A percentile compares a stretch with the other conserved stretches of the same genome.
Evolutionary conservation across 1,140 invertebrate genomes (phyloP).

Genomic region (Archegozetes longisetosus): DNA sequence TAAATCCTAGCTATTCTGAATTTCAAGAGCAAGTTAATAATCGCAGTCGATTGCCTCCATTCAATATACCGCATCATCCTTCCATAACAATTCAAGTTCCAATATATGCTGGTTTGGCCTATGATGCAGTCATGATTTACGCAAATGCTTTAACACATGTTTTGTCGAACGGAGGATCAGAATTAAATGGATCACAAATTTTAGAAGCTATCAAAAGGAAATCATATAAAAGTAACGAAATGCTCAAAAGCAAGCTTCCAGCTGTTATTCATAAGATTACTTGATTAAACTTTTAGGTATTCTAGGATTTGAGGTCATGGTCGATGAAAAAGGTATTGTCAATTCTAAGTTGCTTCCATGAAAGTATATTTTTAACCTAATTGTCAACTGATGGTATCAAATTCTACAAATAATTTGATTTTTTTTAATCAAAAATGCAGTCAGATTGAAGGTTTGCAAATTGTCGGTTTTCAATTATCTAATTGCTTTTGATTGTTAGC

Average conservation of each 20-base stretch:
- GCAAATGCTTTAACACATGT: constrained; percentile 56
- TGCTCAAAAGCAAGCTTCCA: not conserved
- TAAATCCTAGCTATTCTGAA: constrained; percentile 17
- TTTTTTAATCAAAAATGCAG: too few species aligned
- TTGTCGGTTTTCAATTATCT: too few species aligned
- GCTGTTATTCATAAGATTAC: not conserved
- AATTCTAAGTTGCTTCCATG: too few species aligned
- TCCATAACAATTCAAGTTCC: constrained; percentile 48
- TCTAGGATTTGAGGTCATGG: constrained; percentile 48
- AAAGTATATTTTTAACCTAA: too few species aligned
- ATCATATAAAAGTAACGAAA: constrained; percentile 41
- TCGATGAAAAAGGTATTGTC: constrained; percentile 59
- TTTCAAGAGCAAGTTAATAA: constrained; percentile 25
- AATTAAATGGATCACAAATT: constrained; percentile 51
- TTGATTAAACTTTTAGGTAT: constrained; percentile 30
- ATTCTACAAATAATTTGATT: too few species aligned
- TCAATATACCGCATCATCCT: constrained; percentile 53
- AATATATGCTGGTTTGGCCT: constrained; percentile 66
- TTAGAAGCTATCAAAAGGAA: constrained; percentile 49
- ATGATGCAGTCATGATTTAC: constrained; percentile 72
- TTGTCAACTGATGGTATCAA: too few species aligned
- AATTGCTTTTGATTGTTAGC: too few species aligned
- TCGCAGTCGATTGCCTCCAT: constrained; percentile 46
- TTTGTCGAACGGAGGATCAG: constrained; percentile 43
- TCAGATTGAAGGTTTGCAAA: too few species aligned